Base-by-base conservation (phyloP, 2,113 vertebrate species). In the Neolamprologus sp. region DNA sequence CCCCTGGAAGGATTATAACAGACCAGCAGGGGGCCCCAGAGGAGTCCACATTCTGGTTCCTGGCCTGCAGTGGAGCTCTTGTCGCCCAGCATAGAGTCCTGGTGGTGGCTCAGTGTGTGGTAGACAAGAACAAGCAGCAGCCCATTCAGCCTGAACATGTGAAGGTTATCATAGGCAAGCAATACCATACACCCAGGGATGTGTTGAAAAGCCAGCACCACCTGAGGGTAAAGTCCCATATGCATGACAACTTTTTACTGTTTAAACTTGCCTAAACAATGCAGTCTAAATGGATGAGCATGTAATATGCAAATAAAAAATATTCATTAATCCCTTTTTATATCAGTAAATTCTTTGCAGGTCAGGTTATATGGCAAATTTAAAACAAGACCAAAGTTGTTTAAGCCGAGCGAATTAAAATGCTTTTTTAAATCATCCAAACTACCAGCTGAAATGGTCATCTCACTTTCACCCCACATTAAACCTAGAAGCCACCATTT, bases 31-130 rank as follows among this genome's bases (percentile, higher is more conserved):
- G 86, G 91, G 88, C 47, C 86, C 68, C 90, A 85, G 91, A 92
- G 78, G 92, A 94, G 65, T 86, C 95, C 53, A 95, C 96, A 2
- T 75, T 94, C 7, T 98, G 98, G 98, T 92, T 96, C 89, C 96
- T 98, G n/a, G 96, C 97, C 86, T 99, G 98, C 96, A 98, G 98
- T 0, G 98, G 97, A 1, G 97, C 97, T 75, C 94, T 98, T 94
- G 96, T 99, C 54, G 97, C 96, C 0, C 97, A 98, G 91, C 97
- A 96, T 78, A 97, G 97, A 0, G 96, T 98, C 78, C 97, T 98
- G 88, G 97, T 98, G 87, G 97, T 98, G 9, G 98, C 98, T 19
- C 98, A 98, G 92, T 99, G 98, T 0, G 97, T 99, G 81, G 96
- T 96, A 0, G 95, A 97, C 86, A 92, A 97, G 88, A 97, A 97